Base-by-base conservation (phyloP, 2,113 vertebrate species). In the Oryzias celebensis region DNA sequence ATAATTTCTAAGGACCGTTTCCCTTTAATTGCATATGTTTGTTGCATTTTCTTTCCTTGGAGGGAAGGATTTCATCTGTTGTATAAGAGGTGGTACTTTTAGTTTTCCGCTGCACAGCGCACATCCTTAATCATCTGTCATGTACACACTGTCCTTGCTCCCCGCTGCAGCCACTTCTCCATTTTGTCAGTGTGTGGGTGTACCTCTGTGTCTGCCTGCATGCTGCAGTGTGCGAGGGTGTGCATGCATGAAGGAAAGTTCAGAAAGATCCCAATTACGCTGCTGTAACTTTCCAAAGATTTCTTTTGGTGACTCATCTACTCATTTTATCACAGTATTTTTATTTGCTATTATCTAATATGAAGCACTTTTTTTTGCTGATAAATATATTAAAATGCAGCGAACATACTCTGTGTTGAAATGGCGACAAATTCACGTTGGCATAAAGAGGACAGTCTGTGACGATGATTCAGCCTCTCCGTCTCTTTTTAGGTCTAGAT, bases 241-340 rank as follows among this genome's bases (percentile, higher is more conserved):
- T 28, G 55, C 28, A 58, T 22, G 45, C 16, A 26, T 57, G 55
- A 31, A 58, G 59, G 58, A 47, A 41, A 58, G 57, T 46, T 17
- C 3, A 63, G 50, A 62, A 69, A 44, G 74, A 62, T 41, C 68
- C 41, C 57, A 55, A 70, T 58, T 59, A 76, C 47, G 65, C 69
- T 72, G 47, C 51, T 83, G 84, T 72, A 83, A 85, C 82, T 77
- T 47, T 82, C 69, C 81, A 67, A 71, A 28, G 68, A 67, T 73
- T 59, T 60, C 52, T 71, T 65, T 55, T 55, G 42, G 52, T 5
- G 23, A 36, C 22, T 57, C 28, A 2, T 22, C 20, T 36, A 8
- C 3, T 36, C 26, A 28, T 28, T 28, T 28, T 45, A 31, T 47
- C 23, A 60, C 12, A 36, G 43, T 8, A 7, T 7, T 71, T 76